Evolutionary conservation across 53 echinoderm and acorn worm genomes (phyloP), one percentile per base, ranked within the genome.

Genomic region (Antedon mediterranea): DNA sequence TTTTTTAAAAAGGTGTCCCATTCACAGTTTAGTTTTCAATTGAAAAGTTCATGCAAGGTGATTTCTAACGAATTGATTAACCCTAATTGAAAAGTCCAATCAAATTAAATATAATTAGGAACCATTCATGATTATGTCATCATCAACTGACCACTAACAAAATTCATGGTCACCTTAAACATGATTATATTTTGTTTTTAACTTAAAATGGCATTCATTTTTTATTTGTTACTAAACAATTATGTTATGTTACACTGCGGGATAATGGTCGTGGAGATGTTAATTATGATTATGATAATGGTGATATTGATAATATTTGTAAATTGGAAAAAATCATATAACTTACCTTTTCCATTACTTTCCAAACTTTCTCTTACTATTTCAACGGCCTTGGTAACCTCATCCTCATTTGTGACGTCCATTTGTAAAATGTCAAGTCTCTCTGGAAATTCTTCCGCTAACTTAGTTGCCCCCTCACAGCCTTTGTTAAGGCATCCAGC

Each of bases 401-500:
- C 57, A 15, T 57, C 57, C 57, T 57, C 57, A 13, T 57, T 57
- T 6, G 57, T 57, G 2, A 57, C 57, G 20, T 57, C 57, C 57
- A 57, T 57, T 23, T 57, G 57, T 57, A 57, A 15, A 23, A 57
- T 23, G 2, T 15, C 57, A 11, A 57, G 57, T 18, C 57, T 57
- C 20, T 57, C 57, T 2, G 11, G 14, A 23, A 57, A 57, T 6
- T 57, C 15, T 57, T 57, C 57, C 2, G 57, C 57, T 57, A 57
- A 57, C 14, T 57, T 80, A n/a, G 3, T 77, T 23, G 34, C 31
- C 41, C 42, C 34, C 1, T 78, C 71, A 76, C 82, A 71, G 71
- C 71, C 37, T 78, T 82, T 82, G 57, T 32, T 74, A 75, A 90
- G 87, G 34, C 87, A 90, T 27, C 84, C 87, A 18, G 90, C 90